phyloP scores from a whole-genome alignment of 2,888 invertebrate species.

The Odontothrips loti region DNA sequence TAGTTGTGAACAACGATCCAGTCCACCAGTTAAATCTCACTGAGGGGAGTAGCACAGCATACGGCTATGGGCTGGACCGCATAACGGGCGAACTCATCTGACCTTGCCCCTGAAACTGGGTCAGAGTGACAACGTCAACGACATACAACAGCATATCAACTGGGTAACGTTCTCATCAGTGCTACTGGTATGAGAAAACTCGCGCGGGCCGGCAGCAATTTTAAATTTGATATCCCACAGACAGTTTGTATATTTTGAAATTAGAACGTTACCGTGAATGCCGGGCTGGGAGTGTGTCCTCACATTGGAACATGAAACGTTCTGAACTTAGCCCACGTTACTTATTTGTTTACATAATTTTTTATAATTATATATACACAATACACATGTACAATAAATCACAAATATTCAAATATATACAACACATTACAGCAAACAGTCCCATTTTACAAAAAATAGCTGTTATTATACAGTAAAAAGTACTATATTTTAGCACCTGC shows the following conservation, averaged over 20 bases:
- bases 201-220: neutral
- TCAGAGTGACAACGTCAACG: too few relatives aligned
- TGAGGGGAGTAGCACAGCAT: too few relatives aligned
- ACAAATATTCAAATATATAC: slow-evolving; percentile 3
- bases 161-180: neutral
- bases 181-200: neutral
- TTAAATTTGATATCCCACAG: neutral
- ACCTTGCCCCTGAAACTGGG: slow-evolving; percentile 19
- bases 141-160: neutral
- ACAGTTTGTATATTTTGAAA: neutral
- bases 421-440: slow-evolving; percentile 1
- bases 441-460: slow-evolving; percentile 13
- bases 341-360: neutral
- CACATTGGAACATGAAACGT: too few relatives aligned
- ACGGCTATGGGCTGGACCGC: too few relatives aligned
- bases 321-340: neutral
- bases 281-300: too few relatives aligned
- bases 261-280: too few relatives aligned
- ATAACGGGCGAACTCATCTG: too few relatives aligned
- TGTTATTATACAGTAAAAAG: neutral
- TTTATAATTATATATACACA: neutral
- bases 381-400: neutral
- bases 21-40: too few relatives aligned
- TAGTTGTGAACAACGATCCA: too few relatives aligned
- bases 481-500: neutral